These are phyloP conservation scores for Sycophila sp. DNA, from an alignment of 1,140 invertebrate species.

Conservation along the genomic window DNA sequence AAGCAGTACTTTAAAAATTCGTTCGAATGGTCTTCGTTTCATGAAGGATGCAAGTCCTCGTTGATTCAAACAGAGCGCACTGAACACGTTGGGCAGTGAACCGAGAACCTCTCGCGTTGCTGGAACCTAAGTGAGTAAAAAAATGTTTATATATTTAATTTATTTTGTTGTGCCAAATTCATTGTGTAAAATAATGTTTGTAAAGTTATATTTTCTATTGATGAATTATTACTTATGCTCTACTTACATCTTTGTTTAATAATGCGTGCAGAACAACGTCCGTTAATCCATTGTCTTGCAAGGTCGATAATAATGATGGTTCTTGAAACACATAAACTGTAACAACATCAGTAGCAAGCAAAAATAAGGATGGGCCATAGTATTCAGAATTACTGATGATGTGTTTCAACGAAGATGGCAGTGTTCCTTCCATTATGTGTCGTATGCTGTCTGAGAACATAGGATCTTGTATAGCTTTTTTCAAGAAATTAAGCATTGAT, in stretches of 20 bases:
- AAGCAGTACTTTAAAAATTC: conserved; percentile 84
- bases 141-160: not conserved
- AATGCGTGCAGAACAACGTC: conserved; percentile 88
- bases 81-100: conserved; percentile 91
- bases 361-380: conserved; percentile 89
- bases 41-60: conserved; percentile 85
- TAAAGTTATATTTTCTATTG: not conserved
- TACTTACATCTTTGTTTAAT: conserved; percentile 82
- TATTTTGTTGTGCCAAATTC: too few relatives aligned
- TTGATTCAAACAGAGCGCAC: conserved; percentile 87
- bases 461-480: conserved; percentile 85
- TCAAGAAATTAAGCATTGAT: conserved; percentile 90
- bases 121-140: conserved; percentile 71
- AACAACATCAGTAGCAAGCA: conserved; percentile 90
- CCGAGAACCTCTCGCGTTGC: conserved; percentile 89
- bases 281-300: conserved; percentile 91
- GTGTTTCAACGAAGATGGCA: conserved; percentile 86
- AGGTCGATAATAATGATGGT: conserved; percentile 83
- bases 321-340: conserved; percentile 95
- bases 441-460: conserved; percentile 86
- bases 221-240: not conserved
- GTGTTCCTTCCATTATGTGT: conserved; percentile 89
- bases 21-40: conserved; percentile 85
- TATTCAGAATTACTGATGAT: conserved; percentile 94
- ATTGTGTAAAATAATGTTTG: not conserved